These are phyloP conservation scores for Agriopis marginaria DNA, from an alignment of 2,888 invertebrate genomes.

Conservation along the genomic window DNA sequence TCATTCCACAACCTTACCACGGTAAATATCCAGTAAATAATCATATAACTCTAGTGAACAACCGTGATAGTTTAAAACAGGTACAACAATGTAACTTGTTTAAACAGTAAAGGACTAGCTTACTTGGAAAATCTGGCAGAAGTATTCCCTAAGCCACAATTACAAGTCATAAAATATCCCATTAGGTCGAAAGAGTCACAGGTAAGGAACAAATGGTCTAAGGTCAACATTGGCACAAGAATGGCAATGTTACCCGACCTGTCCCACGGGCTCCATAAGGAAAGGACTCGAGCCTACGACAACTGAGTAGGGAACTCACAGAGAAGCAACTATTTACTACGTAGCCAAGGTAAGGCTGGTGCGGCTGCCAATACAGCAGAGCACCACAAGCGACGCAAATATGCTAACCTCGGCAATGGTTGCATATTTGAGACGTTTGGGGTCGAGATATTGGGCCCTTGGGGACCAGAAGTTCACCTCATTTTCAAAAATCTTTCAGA, in stretches of 20 bases:
- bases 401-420: too few species aligned
- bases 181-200: slow-evolving; percentile 12
- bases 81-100: neutral
- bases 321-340: neutral
- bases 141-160: slow-evolving; percentile 19
- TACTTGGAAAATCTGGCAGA: slow-evolving; percentile 5
- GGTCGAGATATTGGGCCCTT: too few species aligned
- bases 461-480: too few species aligned
- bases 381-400: too few species aligned
- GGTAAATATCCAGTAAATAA: too few species aligned
- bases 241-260: slow-evolving; percentile 1
- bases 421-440: too few species aligned
- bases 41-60: too few species aligned
- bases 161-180: slow-evolving; percentile 11
- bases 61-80: too few species aligned
- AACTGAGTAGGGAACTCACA: neutral
- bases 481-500: too few species aligned
- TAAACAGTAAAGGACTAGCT: neutral
- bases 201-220: slow-evolving; percentile 20
- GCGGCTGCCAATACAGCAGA: too few species aligned
- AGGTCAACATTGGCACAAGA: slow-evolving; percentile 24
- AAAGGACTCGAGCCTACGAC: slow-evolving; percentile 9
- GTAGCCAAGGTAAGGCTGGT: too few species aligned
- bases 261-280: slow-evolving; percentile 22
- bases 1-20: too few species aligned